A percentile compares a stretch with the other conserved stretches of the same genome.
These are phyloP conservation scores for Dromaius novaehollandiae DNA, from an alignment of 2,113 vertebrate species.

Conservation along the genomic window DNA sequence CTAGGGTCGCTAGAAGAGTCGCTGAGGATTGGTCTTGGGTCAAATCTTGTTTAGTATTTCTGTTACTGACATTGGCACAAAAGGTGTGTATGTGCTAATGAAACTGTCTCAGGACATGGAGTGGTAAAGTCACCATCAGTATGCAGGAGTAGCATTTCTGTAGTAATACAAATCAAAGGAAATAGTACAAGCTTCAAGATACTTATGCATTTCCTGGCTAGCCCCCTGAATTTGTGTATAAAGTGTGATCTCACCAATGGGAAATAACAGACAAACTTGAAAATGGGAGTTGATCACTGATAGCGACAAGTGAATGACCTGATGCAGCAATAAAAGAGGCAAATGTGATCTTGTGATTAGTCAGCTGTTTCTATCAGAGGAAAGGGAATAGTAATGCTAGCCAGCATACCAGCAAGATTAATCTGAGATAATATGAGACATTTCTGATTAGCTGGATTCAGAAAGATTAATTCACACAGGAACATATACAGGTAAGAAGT, in stretches of 20 bases:
- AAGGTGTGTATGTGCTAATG: background rate
- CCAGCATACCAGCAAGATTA: background rate
- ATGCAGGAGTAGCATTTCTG: background rate
- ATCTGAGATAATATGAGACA: background rate
- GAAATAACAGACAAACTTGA: background rate
- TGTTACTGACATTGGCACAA: background rate
- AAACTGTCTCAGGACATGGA: background rate
- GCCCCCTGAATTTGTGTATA: background rate
- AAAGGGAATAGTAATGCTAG: background rate
- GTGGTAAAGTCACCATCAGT: background rate
- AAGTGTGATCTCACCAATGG: background rate
- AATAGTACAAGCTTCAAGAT: background rate
- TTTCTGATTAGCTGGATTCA: background rate
- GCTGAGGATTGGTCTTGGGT: background rate
- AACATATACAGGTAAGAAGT: background rate
- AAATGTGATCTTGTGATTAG: no score
- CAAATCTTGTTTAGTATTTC: background rate
- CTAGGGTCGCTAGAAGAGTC: background rate
- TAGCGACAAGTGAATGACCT: background rate
- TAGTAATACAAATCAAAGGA: background rate
- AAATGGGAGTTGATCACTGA: accelerated
- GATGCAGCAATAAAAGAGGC: accelerated
- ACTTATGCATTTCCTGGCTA: background rate
- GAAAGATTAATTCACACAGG: background rate
- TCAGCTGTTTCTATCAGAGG: background rate